Evolutionary conservation across 2,797 vertebrate genomes (phyloP).

Genomic region (Gallirallus australis): DNA sequence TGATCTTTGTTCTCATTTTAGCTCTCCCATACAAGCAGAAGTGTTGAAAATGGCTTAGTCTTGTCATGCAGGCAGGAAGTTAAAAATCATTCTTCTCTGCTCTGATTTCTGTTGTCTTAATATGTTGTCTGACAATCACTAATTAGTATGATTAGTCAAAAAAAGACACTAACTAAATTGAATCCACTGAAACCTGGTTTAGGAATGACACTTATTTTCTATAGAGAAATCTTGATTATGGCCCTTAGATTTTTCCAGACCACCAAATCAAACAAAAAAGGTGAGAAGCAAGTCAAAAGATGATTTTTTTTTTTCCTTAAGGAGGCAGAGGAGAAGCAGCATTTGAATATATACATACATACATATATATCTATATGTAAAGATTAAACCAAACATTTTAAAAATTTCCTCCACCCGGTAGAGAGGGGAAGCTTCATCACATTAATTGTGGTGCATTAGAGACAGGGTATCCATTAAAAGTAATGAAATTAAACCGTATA

Average conservation of each 20-base stretch:
- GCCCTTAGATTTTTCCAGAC: constrained; percentile 24
- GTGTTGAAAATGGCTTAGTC: constrained; percentile 27
- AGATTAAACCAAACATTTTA: constrained; percentile 33
- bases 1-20: constrained; percentile 59
- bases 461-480: constrained; percentile 73
- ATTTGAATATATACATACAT: constrained; percentile 7
- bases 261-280: background rate
- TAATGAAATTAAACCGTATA: constrained; percentile 4
- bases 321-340: constrained; percentile 53
- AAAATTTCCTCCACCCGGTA: constrained; percentile 25
- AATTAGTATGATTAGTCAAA: constrained; percentile 62
- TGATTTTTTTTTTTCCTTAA: constrained; percentile 31
- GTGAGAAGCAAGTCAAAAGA: constrained; percentile 34
- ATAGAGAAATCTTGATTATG: background rate
- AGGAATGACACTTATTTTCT: background rate
- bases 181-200: constrained; percentile 6
- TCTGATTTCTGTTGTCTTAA: constrained; percentile 74
- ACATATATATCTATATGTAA: background rate
- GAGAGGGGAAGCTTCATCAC: constrained; percentile 41
- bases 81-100: constrained; percentile 62
- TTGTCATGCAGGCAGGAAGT: constrained; percentile 58
- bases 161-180: background rate
- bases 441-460: constrained; percentile 54
- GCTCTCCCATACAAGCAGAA: constrained; percentile 54
- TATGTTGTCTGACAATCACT: constrained; percentile 81